Conservation (phyloP, 2,113 vertebrate species). For the Struthio camelus region DNA sequence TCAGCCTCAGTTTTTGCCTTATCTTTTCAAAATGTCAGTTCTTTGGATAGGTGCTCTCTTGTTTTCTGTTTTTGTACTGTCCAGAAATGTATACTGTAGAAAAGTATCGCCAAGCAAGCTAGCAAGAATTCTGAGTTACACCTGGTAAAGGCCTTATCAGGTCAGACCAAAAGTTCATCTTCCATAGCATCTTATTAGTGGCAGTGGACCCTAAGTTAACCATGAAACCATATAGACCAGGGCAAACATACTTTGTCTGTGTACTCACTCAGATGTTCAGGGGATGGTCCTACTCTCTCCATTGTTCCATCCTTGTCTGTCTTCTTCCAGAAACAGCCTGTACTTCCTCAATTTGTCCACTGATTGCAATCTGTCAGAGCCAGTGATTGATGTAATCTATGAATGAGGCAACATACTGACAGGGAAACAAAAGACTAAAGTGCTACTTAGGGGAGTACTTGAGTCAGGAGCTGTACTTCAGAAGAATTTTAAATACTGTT, state of each 20-base stretch:
- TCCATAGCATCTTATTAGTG: not conserved
- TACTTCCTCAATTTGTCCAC: not conserved
- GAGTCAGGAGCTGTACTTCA: not conserved
- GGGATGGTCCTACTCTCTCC: not conserved
- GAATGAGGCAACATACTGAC: not conserved
- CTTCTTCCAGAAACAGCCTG: not conserved
- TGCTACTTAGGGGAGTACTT: not conserved
- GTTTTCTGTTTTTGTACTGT: not conserved
- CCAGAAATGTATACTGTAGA: not conserved
- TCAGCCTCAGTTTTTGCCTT: not conserved
- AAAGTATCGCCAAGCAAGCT: not conserved
- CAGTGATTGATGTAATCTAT: not conserved
- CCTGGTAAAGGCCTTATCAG: not conserved
- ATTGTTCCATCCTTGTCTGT: not conserved
- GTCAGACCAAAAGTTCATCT: not conserved
- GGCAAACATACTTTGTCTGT: not conserved
- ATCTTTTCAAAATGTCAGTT: not conserved
- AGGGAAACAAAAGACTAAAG: not conserved
- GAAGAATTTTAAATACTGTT: not conserved
- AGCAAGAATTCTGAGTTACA: not conserved
- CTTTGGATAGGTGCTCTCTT: not conserved
- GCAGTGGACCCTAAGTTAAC: not conserved
- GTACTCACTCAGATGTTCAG: not conserved
- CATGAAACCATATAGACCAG: not conserved
- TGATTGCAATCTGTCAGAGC: not conserved